These are phyloP conservation scores for Tetranychus cinnabarinus DNA, from an alignment of 1,140 invertebrate species.

Conservation along the genomic window DNA sequence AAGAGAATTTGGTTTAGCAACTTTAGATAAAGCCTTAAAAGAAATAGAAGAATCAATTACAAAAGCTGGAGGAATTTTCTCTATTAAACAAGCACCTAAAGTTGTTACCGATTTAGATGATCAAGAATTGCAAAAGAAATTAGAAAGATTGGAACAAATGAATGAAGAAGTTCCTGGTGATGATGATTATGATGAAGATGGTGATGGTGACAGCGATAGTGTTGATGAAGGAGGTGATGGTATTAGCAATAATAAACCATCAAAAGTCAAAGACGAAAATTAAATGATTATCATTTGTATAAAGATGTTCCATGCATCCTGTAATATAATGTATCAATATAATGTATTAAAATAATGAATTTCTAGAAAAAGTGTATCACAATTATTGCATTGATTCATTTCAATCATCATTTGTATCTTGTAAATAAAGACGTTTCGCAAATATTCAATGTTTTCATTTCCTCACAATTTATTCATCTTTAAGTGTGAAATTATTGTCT, in stretches of 20 bases:
- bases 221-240: neutral
- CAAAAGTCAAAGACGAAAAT: no score
- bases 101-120: slow-evolving; percentile 95
- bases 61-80: slow-evolving; percentile 66
- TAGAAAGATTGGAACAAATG: slow-evolving; percentile 76
- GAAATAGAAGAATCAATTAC: slow-evolving; percentile 63
- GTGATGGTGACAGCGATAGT: slow-evolving; percentile 4
- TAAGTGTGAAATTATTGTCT: no score
- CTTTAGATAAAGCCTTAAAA: slow-evolving; percentile 64
- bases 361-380: no score
- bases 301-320: no score
- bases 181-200: slow-evolving; percentile 41
- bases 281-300: no score
- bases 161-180: slow-evolving; percentile 67
- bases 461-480: no score
- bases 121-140: slow-evolving; percentile 67
- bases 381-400: no score
- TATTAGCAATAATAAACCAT: neutral
- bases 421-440: no score
- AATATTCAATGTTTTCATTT: no score
- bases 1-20: slow-evolving; percentile 68
- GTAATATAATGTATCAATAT: no score
- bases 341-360: no score
- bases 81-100: slow-evolving; percentile 87
- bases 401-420: no score